phyloP scores from a whole-genome alignment of 2,797 vertebrate species.

The Acanthiza pusilla region DNA sequence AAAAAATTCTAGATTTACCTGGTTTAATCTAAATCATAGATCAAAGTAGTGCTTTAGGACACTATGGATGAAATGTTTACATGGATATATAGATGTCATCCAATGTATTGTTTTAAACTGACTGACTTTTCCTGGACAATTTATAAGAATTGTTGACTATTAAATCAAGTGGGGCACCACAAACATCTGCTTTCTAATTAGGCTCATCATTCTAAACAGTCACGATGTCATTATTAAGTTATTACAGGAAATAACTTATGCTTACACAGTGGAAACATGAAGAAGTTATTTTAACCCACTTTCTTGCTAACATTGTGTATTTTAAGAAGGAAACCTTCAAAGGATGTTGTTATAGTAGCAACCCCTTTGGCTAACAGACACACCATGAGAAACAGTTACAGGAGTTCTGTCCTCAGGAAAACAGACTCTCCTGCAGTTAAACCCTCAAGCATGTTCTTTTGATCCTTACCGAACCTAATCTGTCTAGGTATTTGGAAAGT shows the following conservation, averaged over 20 bases:
- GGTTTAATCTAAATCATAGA: neutral
- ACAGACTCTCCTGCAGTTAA: neutral
- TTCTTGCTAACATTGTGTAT: neutral
- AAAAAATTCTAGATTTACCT: neutral
- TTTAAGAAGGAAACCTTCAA: conserved; percentile 3
- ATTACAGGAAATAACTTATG: neutral
- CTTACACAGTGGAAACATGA: neutral
- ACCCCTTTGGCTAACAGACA: neutral
- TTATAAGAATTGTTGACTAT: neutral
- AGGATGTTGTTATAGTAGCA: neutral
- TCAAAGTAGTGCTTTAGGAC: neutral
- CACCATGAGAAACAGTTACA: neutral
- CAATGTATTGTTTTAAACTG: neutral
- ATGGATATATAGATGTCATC: neutral
- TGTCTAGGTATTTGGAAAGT: neutral
- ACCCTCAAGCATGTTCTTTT: neutral
- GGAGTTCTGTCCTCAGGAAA: neutral
- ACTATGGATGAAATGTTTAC: neutral
- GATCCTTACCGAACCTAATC: neutral
- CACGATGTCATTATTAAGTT: neutral
- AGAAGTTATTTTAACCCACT: neutral
- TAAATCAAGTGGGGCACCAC: neutral
- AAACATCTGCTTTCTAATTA: neutral
- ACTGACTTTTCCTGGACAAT: neutral
- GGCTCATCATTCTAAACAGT: neutral